phyloP scores from a whole-genome alignment of 1,140 invertebrate species.

The Lanistes nyassanus region DNA sequence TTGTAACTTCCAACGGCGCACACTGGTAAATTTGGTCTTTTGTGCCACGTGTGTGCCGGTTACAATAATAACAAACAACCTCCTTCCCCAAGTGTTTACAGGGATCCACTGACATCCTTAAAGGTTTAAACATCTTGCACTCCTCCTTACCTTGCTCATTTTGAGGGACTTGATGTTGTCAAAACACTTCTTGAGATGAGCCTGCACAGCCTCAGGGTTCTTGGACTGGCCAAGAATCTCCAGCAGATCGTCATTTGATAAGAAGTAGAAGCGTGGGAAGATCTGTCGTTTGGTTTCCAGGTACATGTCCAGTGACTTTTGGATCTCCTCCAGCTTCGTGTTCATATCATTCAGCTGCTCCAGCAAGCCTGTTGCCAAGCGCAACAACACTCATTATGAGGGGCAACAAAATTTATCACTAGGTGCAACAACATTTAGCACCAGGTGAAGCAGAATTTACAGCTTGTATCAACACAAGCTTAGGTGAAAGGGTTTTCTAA shows the following conservation, averaged over 20 bases:
- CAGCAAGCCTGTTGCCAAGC: conserved; percentile 50
- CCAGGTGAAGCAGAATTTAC: too few species aligned
- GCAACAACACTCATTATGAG: neutral
- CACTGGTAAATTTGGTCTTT: too few species aligned
- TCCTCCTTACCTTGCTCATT: conserved; percentile 59
- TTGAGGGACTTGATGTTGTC: conserved; percentile 67
- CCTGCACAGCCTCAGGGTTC: conserved; percentile 66
- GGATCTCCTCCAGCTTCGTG: conserved; percentile 66
- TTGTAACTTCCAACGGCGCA: too few species aligned
- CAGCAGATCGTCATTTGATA: conserved; percentile 68
- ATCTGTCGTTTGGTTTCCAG: conserved; percentile 68
- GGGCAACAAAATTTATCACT: too few species aligned
- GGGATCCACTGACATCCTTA: too few species aligned
- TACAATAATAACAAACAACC: too few species aligned
- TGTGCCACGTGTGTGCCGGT: too few species aligned
- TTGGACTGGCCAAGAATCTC: conserved; percentile 68
- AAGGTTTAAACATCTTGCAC: too few species aligned
- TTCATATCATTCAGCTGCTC: conserved; percentile 67
- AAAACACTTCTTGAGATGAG: conserved; percentile 68
- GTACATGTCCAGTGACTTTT: conserved; percentile 68
- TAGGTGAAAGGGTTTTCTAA: too few species aligned
- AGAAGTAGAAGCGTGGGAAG: conserved; percentile 69
- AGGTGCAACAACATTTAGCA: too few species aligned
- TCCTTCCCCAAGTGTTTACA: too few species aligned
- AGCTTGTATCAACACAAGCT: too few species aligned